Evolutionary conservation across 2,888 invertebrate genomes (phyloP).

Genomic region (Auanema sp.): DNA sequence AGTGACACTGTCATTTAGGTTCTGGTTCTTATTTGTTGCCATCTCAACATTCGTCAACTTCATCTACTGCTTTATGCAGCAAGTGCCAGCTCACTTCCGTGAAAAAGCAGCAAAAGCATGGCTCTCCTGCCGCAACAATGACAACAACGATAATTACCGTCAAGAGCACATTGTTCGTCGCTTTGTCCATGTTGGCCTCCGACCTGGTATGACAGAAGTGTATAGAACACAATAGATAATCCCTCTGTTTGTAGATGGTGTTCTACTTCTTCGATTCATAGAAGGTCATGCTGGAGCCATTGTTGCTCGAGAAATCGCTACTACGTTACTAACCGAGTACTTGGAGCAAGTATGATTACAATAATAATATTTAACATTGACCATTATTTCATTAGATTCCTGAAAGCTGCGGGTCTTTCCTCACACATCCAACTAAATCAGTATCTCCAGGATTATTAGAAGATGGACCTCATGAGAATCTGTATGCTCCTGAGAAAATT

Average conservation of each 20-base stretch:
- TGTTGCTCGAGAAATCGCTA: constrained; percentile 58
- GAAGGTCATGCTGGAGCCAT: constrained; percentile 64
- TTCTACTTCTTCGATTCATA: constrained; percentile 62
- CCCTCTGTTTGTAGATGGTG: constrained; percentile 52
- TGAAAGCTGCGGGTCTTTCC: too few relatives aligned
- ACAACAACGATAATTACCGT: constrained; percentile 11
- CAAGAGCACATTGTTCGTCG: constrained; percentile 23
- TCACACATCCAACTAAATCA: constrained; percentile 47
- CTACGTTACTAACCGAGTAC: constrained; percentile 53
- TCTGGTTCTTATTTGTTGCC: constrained; percentile 68
- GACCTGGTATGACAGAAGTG: constrained; percentile 38
- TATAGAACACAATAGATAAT: background rate
- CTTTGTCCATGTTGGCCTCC: constrained; percentile 51
- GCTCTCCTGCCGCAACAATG: constrained; percentile 3
- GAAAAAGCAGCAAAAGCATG: constrained; percentile 19
- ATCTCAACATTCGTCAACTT: constrained; percentile 67
- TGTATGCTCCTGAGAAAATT: constrained; percentile 41
- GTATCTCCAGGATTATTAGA: constrained; percentile 49
- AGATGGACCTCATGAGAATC: constrained; percentile 39
- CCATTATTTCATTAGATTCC: background rate
- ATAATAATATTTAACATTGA: background rate
- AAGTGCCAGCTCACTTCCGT: constrained; percentile 39
- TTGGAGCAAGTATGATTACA: constrained; percentile 23
- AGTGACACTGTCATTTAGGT: constrained; percentile 22
- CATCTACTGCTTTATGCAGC: constrained; percentile 65